A percentile compares a stretch with the other conserved stretches of the same genome.
phyloP scores from a whole-genome alignment of 2,113 vertebrate genomes.

The Ailurus styani region DNA sequence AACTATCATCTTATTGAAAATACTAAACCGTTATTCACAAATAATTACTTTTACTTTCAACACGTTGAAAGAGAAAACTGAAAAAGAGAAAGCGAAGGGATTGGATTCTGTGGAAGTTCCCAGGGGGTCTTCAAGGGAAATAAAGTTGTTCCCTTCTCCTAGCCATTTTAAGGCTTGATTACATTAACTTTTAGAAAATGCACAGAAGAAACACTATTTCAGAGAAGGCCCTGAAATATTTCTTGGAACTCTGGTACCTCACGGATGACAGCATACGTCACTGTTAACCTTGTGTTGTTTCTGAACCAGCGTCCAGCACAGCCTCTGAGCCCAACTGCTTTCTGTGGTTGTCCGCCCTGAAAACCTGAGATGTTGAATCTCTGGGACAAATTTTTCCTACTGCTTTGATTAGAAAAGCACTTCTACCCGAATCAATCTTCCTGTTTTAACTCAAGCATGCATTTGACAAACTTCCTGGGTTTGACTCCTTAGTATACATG shows the following conservation, averaged over 20 bases:
- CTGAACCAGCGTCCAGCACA: not conserved
- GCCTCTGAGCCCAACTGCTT: conserved; percentile 49
- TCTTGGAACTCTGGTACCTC: not conserved
- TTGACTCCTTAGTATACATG: not conserved
- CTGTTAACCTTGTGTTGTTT: not conserved
- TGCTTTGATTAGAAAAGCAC: conserved; percentile 32
- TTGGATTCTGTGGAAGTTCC: not conserved
- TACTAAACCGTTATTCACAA: not conserved
- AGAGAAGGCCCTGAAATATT: not conserved
- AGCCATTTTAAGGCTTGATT: not conserved
- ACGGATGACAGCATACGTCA: not conserved
- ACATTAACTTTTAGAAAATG: conserved; percentile 40
- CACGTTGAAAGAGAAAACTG: not conserved
- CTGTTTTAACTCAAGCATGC: not conserved
- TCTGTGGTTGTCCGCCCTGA: not conserved
- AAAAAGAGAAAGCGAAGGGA: not conserved
- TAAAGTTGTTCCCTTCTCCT: conserved; percentile 12
- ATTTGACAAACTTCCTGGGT: not conserved
- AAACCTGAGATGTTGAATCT: conserved; percentile 21
- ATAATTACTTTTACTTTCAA: not conserved
- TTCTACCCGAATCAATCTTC: not conserved
- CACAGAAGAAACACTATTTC: conserved; percentile 24
- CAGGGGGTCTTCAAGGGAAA: not conserved
- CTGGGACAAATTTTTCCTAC: not conserved
- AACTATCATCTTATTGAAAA: not conserved